Conservation (phyloP, 2,113 vertebrate species). For the Probosciger aterrimus region DNA sequence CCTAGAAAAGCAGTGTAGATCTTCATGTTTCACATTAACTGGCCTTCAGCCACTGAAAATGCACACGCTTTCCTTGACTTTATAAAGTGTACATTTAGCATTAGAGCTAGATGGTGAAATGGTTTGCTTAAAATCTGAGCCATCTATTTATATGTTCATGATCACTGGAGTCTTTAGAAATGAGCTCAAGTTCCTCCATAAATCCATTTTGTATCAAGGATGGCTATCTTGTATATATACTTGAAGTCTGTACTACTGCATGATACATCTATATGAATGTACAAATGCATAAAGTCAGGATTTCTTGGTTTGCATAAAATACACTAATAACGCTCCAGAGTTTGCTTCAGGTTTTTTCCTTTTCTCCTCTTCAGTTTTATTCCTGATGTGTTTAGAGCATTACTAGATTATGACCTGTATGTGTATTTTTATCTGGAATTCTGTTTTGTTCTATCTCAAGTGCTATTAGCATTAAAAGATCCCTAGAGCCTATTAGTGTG, state of each 20-base stretch:
- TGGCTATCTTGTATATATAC: no score
- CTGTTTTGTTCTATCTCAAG: neutral
- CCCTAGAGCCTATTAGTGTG: neutral
- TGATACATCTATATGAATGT: neutral
- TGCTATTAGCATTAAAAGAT: slow-evolving; percentile 34
- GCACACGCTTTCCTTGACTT: accelerated
- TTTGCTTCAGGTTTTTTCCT: neutral
- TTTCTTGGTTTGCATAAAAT: neutral
- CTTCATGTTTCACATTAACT: neutral
- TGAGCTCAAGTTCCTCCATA: neutral
- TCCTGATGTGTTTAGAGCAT: neutral
- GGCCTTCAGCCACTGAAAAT: neutral
- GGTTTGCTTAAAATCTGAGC: neutral
- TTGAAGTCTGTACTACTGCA: neutral
- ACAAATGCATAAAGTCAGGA: neutral
- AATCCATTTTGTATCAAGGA: neutral
- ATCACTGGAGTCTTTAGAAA: neutral
- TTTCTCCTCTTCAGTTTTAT: neutral
- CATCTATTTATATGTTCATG: neutral
- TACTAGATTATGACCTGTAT: slow-evolving; percentile 13
- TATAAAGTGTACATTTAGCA: neutral
- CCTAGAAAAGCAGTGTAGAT: neutral
- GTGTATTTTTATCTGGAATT: slow-evolving; percentile 35
- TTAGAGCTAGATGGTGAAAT: neutral
- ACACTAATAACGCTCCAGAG: neutral